Evolutionary conservation across 1,140 invertebrate species (phyloP).

Genomic region (Tyrophagus putrescentiae): DNA sequence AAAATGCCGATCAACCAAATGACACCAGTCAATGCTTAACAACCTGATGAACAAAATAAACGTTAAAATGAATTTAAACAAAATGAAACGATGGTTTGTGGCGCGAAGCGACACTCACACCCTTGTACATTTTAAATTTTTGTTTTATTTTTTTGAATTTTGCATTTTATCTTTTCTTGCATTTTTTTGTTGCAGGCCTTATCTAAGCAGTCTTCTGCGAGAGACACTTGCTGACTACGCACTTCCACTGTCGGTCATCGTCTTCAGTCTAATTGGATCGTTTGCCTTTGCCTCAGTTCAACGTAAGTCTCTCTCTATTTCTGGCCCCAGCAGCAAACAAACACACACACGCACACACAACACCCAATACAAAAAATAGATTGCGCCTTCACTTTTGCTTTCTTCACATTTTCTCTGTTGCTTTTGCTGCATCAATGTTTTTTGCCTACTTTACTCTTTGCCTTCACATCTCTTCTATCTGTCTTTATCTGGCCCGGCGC

Average conservation of each 20-base stretch:
- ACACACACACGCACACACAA: background rate
- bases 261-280: conserved; percentile 39
- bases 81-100: too few species aligned
- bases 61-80: too few species aligned
- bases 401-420: background rate
- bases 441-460: background rate
- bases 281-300: conserved; percentile 32
- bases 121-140: too few species aligned
- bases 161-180: too few species aligned
- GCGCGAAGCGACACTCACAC: too few species aligned
- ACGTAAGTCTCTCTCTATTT: too few species aligned
- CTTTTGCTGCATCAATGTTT: background rate
- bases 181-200: conserved; percentile 33
- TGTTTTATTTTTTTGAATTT: too few species aligned
- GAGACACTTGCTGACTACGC: conserved; percentile 41
- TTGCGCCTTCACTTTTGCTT: conserved; percentile 36
- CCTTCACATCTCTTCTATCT: background rate
- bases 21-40: too few species aligned
- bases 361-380: too few species aligned
- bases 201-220: conserved; percentile 35
- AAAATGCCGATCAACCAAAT: too few species aligned
- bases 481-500: background rate
- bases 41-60: too few species aligned
- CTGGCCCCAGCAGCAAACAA: too few species aligned
- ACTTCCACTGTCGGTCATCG: conserved; percentile 37